These are phyloP conservation scores for Sphaerodactylus townsendi DNA, from an alignment of 2,113 vertebrate genomes.

Conservation along the genomic window DNA sequence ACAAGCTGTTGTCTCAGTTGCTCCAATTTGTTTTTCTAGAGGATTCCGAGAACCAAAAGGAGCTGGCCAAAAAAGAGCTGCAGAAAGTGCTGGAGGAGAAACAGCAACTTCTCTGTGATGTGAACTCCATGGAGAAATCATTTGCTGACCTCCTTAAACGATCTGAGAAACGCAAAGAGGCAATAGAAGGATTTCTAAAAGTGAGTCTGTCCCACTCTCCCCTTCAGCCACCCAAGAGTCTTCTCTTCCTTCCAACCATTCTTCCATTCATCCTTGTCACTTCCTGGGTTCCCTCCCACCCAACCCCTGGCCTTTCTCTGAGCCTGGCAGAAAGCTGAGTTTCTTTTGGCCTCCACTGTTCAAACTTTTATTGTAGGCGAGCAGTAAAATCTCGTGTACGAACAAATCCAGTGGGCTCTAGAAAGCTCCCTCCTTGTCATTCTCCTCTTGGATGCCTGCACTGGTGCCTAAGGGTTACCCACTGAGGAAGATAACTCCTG, in stretches of 20 bases:
- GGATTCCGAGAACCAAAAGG: conserved; percentile 80
- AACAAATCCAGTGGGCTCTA: too few species aligned
- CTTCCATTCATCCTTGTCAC: accelerated
- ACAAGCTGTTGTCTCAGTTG: neutral
- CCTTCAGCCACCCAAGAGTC: neutral
- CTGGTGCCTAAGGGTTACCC: too few species aligned
- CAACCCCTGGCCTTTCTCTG: too few species aligned
- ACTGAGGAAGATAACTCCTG: too few species aligned
- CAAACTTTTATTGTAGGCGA: too few species aligned
- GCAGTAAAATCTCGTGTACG: too few species aligned
- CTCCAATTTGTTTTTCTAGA: conserved; percentile 58
- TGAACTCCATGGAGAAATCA: conserved; percentile 85
- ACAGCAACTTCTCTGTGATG: conserved; percentile 80
- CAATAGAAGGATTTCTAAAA: conserved; percentile 85
- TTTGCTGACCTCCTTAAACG: conserved; percentile 90
- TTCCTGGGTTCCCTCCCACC: too few species aligned
- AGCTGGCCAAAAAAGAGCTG: conserved; percentile 71
- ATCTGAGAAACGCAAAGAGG: conserved; percentile 89
- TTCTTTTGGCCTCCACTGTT: too few species aligned
- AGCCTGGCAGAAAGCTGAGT: too few species aligned
- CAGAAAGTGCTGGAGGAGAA: conserved; percentile 79
- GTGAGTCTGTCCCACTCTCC: conserved; percentile 56
- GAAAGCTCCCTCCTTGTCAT: too few species aligned
- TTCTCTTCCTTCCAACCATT: neutral
- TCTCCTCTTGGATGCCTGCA: too few species aligned